Base-by-base conservation (phyloP, 1,140 invertebrate genomes). In the Pseudachorutes palmiensis region DNA sequence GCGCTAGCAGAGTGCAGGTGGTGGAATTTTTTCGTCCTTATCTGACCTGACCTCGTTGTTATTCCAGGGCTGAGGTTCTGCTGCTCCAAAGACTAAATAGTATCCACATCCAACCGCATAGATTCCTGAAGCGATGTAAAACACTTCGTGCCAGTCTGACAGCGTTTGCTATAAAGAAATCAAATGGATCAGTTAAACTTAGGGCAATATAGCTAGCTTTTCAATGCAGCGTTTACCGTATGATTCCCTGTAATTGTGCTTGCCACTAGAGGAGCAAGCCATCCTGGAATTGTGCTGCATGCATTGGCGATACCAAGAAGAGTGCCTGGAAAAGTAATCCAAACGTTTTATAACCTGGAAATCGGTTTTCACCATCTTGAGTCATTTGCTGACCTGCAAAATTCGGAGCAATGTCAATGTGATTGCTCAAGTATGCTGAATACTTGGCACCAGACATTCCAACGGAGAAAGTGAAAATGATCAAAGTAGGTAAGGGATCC, bases 401-500 rank as follows among this genome's bases (percentile, higher is more conserved):
- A 76, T 78, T 80, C 31, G 81, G 79, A 2, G 82, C 81, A 61
- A 84, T 77, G 71, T 84, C 82, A 58, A 83, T 72, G 67, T 83
- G 82, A 66, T 83, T 82, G 16, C 45, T 86, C 81, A 91, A 89
- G 76, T 91, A 91, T 22, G 89, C 89, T 76, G 90, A 90, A 16
- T 91, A 80, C 12, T 88, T 88, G 1, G 91, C 85, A 16, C 89
- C 89, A 57, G 88, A 76, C 0, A 88, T 88, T 12, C 91, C 77
- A 16, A 91, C 80, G 16, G 83, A 82, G 22, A 91, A 82, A 0
- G 89, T 16, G 3, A 84, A 69, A 22, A 85, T 80, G 0, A 86
- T 85, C 0, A 82, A 74, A 3, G 78, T 79, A 3, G 81, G 79
- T 70, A 86, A 78, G 71, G 85, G 59, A 29, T 61, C 59, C 3